Percentiles rank a stretch among this genome's conserved stretches.
phyloP scores from a whole-genome alignment of 2,113 vertebrate genomes.

The Myocastor coypus region DNA sequence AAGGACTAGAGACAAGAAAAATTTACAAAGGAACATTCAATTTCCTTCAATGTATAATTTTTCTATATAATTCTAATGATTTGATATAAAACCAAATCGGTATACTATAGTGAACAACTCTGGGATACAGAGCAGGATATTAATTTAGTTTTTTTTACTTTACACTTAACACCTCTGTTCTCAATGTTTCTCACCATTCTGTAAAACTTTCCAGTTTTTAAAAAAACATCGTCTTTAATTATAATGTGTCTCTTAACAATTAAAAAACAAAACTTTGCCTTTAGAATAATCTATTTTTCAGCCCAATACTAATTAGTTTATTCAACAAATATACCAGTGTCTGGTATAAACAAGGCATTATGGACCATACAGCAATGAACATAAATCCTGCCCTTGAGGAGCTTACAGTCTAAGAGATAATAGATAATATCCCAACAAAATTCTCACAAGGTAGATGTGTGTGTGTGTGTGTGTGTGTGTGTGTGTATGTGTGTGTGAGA shows the following conservation, averaged over 20 bases:
- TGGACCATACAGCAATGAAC: constrained; percentile 37
- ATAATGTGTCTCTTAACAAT: constrained; percentile 54
- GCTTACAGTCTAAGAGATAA: constrained; percentile 74
- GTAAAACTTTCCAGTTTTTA: constrained; percentile 41
- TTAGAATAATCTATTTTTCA: constrained; percentile 51
- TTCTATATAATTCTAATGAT: constrained; percentile 43
- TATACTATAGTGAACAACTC: constrained; percentile 44
- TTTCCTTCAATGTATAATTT: constrained; percentile 45
- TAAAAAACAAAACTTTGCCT: constrained; percentile 25
- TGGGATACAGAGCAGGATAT: constrained; percentile 14
- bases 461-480: background rate
- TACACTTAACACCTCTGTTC: constrained; percentile 19
- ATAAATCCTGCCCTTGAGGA: constrained; percentile 67
- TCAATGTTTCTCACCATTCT: background rate
- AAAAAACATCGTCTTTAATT: constrained; percentile 44
- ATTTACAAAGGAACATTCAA: constrained; percentile 35
- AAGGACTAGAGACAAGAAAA: constrained; percentile 54
- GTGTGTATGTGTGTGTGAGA: background rate
- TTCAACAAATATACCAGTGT: constrained; percentile 37
- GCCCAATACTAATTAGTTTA: constrained; percentile 32
- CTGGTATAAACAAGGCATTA: constrained; percentile 52
- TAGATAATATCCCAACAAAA: constrained; percentile 32
- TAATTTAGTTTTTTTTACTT: constrained; percentile 59
- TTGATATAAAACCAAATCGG: constrained; percentile 30
- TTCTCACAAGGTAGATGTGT: background rate